phyloP scores from a whole-genome alignment of 2,113 vertebrate genomes.

The Pygoscelis adeliae region DNA sequence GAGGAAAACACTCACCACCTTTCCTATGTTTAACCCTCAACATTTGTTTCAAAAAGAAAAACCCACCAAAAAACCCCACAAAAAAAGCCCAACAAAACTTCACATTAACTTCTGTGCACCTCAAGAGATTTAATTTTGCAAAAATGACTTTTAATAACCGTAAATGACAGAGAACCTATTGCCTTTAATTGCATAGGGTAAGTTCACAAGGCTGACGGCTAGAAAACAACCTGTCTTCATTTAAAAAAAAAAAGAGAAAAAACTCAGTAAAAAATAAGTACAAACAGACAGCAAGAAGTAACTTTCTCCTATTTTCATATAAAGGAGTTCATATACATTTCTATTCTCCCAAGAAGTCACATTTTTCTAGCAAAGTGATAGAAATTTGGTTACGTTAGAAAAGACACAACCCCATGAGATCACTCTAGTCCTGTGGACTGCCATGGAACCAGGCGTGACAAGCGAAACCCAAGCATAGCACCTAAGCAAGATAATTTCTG shows the following conservation, averaged over 20 bases:
- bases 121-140: neutral
- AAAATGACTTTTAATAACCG: neutral
- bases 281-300: neutral
- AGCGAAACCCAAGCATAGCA: neutral
- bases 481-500: neutral
- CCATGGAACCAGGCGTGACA: neutral
- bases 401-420: neutral
- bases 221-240: neutral
- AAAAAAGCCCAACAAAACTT: neutral
- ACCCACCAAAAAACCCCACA: neutral
- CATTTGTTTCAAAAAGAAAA: neutral
- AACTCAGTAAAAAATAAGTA: neutral
- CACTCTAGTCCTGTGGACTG: neutral
- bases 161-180: neutral
- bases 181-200: neutral
- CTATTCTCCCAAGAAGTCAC: neutral
- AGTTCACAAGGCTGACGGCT: neutral
- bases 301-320: neutral
- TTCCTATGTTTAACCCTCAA: neutral
- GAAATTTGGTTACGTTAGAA: neutral
- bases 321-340: neutral
- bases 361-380: neutral
- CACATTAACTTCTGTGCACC: neutral
- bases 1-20: neutral
- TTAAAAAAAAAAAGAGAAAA: neutral